Percentiles rank a stretch among this genome's conserved stretches.
These are phyloP conservation scores for Pseudomyrmex concolor DNA, from an alignment of 1,140 invertebrate genomes.

Conservation along the genomic window DNA sequence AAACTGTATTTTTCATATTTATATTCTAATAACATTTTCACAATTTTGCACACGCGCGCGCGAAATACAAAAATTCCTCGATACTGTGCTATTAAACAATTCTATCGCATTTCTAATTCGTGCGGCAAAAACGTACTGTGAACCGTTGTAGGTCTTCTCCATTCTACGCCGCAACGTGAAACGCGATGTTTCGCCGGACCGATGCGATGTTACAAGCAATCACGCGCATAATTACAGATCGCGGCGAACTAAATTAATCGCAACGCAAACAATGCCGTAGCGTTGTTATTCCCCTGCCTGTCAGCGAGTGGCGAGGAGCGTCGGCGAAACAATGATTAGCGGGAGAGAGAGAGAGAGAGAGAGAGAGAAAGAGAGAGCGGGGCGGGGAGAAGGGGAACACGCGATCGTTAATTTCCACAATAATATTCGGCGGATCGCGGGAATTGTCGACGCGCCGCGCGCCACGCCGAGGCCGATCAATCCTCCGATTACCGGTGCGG, in stretches of 20 bases:
- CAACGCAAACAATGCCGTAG: conserved; percentile 58
- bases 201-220: conserved; percentile 58
- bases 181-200: conserved; percentile 38
- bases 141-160: conserved; percentile 15
- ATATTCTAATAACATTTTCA: not conserved
- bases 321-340: conserved; percentile 31
- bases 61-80: too few species aligned
- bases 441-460: conserved; percentile 45
- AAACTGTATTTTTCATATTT: not conserved
- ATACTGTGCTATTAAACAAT: not conserved
- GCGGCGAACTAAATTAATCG: conserved; percentile 58
- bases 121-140: conserved; percentile 40
- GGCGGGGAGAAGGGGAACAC: not conserved
- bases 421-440: conserved; percentile 47
- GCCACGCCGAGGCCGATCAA: conserved; percentile 44
- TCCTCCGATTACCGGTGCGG: conserved; percentile 51
- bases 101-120: conserved; percentile 15
- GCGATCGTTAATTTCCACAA: conserved; percentile 51
- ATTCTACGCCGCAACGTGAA: conserved; percentile 27
- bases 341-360: not conserved
- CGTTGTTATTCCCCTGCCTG: conserved; percentile 49
- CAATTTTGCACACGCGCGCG: not conserved
- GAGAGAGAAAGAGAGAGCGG: not conserved
- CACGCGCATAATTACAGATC: conserved; percentile 59
- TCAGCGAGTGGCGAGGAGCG: conserved; percentile 28